Evolutionary conservation across 2,797 vertebrate genomes (phyloP).

Genomic region (Meriones psammophilus): DNA sequence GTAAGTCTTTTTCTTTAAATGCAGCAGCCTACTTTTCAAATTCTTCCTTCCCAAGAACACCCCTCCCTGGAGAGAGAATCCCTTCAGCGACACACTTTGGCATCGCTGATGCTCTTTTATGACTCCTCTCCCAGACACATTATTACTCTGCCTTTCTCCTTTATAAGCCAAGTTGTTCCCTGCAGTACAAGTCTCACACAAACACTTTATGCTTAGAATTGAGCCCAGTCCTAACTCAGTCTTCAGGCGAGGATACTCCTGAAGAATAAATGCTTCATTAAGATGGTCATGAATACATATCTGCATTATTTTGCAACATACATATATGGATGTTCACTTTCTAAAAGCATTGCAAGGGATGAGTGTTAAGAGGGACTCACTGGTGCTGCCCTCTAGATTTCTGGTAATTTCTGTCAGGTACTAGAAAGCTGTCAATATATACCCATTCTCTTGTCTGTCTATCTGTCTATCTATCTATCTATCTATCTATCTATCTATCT

Average conservation of each 20-base stretch:
- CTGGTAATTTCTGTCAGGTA: accelerated
- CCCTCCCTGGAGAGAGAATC: background rate
- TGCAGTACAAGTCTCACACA: background rate
- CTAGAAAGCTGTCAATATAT: background rate
- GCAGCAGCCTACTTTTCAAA: background rate
- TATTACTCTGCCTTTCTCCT: background rate
- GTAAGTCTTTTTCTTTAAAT: slow-evolving; percentile 29
- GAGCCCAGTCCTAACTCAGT: background rate
- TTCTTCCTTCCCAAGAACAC: background rate
- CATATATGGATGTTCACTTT: accelerated
- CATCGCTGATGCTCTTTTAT: background rate
- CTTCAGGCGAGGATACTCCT: background rate
- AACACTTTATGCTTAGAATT: background rate
- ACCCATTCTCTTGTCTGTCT: background rate
- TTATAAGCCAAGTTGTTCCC: background rate
- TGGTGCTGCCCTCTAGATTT: accelerated
- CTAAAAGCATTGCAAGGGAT: accelerated
- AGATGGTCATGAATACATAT: background rate
- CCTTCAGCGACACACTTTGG: background rate
- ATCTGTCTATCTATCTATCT: background rate
- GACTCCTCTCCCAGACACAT: background rate
- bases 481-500: background rate
- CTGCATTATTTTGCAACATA: accelerated
- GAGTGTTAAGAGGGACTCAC: background rate
- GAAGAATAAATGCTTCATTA: background rate